phyloP scores from a whole-genome alignment of 1,140 invertebrate genomes.

The Drosophila sp. region DNA sequence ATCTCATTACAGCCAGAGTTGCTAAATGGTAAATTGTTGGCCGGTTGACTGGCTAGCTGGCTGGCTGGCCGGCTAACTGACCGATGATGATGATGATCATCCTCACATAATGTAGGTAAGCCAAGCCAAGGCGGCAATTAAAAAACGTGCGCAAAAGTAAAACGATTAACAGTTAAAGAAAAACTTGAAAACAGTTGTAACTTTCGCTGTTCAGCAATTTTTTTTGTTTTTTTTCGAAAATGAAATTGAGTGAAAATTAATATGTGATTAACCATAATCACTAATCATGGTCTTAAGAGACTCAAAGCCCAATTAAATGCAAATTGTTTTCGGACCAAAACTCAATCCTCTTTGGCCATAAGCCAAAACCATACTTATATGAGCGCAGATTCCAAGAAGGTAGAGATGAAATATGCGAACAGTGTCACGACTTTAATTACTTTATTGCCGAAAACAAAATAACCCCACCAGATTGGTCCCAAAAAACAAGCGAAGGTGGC shows the following conservation, averaged over 20 bases:
- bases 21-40: constrained; percentile 23
- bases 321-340: constrained; percentile 41
- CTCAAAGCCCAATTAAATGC: constrained; percentile 53
- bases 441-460: constrained; percentile 57
- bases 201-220: constrained; percentile 47
- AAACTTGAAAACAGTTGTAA: constrained; percentile 18
- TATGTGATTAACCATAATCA: constrained; percentile 27
- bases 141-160: constrained; percentile 58
- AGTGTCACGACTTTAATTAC: constrained; percentile 76
- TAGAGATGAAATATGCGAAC: constrained; percentile 51
- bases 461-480: neutral
- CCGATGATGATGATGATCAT: constrained; percentile 43
- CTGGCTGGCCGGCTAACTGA: neutral
- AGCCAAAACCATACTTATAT: neutral
- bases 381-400: constrained; percentile 11
- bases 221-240: constrained; percentile 25
- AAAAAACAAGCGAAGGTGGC: constrained; percentile 35
- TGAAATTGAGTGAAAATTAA: constrained; percentile 63
- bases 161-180: constrained; percentile 53
- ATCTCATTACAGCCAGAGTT: constrained; percentile 36
- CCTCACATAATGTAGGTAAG: constrained; percentile 31
- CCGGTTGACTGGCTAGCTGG: neutral
- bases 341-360: constrained; percentile 17
- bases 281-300: constrained; percentile 26
- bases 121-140: constrained; percentile 59